A percentile compares a stretch with the other conserved stretches of the same genome.
Conservation (phyloP, 1,140 invertebrate species). For the Drosophila sp. region DNA sequence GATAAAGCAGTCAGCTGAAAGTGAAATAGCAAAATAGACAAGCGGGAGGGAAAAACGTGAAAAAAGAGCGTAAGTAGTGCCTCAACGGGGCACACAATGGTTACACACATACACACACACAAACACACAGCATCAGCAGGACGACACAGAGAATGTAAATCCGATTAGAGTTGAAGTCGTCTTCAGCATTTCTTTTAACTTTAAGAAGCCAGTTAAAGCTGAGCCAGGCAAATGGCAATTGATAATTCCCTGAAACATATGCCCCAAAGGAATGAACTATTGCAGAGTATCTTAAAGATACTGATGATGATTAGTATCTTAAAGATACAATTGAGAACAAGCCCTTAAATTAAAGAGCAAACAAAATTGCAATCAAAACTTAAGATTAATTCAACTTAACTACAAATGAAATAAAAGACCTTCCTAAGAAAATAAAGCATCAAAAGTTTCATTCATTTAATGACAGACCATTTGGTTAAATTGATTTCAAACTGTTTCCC, state of each 20-base stretch:
- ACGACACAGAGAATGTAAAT: conserved; percentile 59
- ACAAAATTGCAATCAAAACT: too few species aligned
- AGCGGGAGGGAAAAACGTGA: neutral
- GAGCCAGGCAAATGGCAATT: neutral
- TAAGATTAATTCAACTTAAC: too few species aligned
- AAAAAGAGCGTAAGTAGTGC: conserved; percentile 27
- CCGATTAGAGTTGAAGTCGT: conserved; percentile 74
- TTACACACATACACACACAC: neutral
- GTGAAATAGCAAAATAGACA: conserved; percentile 42
- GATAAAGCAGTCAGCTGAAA: conserved; percentile 74
- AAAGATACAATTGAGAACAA: neutral
- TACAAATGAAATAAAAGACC: too few species aligned
- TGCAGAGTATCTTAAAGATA: neutral
- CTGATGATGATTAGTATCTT: neutral
- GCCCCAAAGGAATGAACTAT: neutral
- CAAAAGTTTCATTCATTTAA: too few species aligned
- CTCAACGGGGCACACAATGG: conserved; percentile 25
- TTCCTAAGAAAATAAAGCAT: too few species aligned
- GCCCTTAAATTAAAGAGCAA: too few species aligned
- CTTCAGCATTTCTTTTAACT: conserved; percentile 48
- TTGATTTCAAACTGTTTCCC: neutral
- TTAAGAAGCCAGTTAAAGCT: conserved; percentile 41
- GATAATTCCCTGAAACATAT: conserved; percentile 3
- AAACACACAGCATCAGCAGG: conserved; percentile 3
- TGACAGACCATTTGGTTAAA: neutral